Conservation (phyloP, 2,888 invertebrate genomes). For the Dusona sp. region DNA sequence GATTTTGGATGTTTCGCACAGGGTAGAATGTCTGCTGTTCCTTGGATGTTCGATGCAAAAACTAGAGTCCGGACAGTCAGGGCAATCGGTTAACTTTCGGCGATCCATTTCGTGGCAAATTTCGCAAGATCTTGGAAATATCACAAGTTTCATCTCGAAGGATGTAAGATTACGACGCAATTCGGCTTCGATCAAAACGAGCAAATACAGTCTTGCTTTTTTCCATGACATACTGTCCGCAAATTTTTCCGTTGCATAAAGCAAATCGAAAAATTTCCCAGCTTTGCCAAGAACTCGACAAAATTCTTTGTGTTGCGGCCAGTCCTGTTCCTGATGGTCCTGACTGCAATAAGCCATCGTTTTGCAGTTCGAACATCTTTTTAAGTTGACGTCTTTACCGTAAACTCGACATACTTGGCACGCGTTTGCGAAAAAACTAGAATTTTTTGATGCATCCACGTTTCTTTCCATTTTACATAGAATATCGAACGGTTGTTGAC, state of each 20-base stretch:
- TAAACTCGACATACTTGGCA: too few relatives aligned
- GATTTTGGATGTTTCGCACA: conserved; percentile 72
- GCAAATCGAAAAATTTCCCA: too few relatives aligned
- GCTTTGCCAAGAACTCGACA: too few relatives aligned
- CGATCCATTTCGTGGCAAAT: conserved; percentile 75
- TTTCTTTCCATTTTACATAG: neutral
- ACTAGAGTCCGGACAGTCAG: conserved; percentile 75
- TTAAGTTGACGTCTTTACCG: too few relatives aligned
- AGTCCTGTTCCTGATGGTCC: too few relatives aligned
- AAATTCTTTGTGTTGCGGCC: too few relatives aligned
- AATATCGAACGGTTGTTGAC: too few relatives aligned
- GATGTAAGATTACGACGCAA: conserved; percentile 70
- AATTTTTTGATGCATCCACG: neutral
- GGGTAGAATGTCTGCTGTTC: conserved; percentile 65
- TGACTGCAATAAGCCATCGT: too few relatives aligned
- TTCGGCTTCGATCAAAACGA: conserved; percentile 71
- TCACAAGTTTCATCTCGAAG: conserved; percentile 77
- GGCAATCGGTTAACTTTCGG: conserved; percentile 75
- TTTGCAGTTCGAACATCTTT: too few relatives aligned
- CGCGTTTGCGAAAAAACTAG: too few relatives aligned
- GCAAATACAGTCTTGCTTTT: conserved; percentile 48
- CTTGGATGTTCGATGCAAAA: conserved; percentile 75
- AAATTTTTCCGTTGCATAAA: too few relatives aligned
- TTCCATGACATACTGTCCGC: too few relatives aligned
- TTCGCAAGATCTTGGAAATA: conserved; percentile 78